Conservation (phyloP, 2,113 vertebrate species). For the Theropithecus gelada region DNA sequence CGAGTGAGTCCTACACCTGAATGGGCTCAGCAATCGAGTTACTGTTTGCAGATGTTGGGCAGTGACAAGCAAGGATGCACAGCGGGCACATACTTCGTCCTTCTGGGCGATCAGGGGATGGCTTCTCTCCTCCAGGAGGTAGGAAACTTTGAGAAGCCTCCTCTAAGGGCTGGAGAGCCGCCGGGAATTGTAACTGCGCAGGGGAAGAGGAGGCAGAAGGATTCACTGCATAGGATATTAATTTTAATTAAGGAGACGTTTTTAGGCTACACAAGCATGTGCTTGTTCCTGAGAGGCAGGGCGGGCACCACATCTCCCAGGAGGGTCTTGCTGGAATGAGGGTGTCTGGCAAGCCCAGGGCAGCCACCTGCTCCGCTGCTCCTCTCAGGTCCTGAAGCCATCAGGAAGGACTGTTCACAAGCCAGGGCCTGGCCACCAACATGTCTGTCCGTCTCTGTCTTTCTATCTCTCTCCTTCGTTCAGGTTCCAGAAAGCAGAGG, state of each 20-base stretch:
- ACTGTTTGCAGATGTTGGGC: neutral
- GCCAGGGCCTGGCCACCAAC: neutral
- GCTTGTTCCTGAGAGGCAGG: neutral
- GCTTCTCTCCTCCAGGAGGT: neutral
- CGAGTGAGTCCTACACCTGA: neutral
- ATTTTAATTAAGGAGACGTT: neutral
- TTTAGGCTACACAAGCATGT: neutral
- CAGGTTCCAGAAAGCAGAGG: neutral
- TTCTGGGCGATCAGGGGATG: neutral
- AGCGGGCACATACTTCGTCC: rapidly evolving
- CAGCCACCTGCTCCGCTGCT: rapidly evolving
- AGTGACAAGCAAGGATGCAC: neutral
- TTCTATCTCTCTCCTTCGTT: neutral
- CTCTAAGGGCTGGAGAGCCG: neutral
- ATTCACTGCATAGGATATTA: neutral
- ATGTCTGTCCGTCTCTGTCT: neutral
- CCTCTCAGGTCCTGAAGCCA: neutral
- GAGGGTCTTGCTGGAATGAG: neutral
- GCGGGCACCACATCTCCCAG: neutral
- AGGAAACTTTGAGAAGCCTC: neutral
- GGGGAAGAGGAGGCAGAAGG: neutral
- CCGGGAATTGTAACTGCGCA: neutral
- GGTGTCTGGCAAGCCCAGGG: neutral
- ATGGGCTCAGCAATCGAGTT: neutral
- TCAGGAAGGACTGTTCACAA: neutral